Percentiles rank a stretch among this genome's conserved stretches.
Conservation (phyloP, 1,140 invertebrate genomes). For the Drosophila nasuta region DNA sequence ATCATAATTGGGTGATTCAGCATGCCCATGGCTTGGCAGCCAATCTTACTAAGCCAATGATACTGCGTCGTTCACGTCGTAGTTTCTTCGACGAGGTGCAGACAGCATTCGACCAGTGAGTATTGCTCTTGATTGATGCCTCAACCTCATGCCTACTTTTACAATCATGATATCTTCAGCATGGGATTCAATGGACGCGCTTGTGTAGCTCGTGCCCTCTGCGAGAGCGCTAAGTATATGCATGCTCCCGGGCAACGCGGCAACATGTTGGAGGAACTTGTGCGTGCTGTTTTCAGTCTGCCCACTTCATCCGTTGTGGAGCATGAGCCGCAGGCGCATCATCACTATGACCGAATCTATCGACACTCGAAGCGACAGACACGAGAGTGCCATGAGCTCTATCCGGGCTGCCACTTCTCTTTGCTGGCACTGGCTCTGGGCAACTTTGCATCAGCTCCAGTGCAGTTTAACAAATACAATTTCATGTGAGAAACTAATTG, state of each 20-base stretch:
- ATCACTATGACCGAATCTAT: constrained; percentile 73
- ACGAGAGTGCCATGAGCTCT: constrained; percentile 86
- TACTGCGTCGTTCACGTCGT: constrained; percentile 88
- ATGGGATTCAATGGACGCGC: constrained; percentile 89
- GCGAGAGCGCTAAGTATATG: constrained; percentile 89
- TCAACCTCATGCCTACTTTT: not conserved
- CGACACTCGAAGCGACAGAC: constrained; percentile 57
- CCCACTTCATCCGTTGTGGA: constrained; percentile 44
- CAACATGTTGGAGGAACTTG: constrained; percentile 90
- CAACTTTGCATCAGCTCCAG: constrained; percentile 86
- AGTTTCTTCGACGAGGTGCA: constrained; percentile 90
- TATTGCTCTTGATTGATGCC: not conserved
- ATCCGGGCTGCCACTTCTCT: constrained; percentile 88
- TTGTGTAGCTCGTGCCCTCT: constrained; percentile 89
- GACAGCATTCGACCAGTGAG: constrained; percentile 88
- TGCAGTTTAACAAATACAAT: constrained; percentile 59
- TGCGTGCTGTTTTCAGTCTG: constrained; percentile 86
- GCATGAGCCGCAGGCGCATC: constrained; percentile 63
- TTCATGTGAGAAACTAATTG: constrained; percentile 56
- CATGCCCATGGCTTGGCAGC: constrained; percentile 83
- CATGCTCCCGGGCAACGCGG: constrained; percentile 79
- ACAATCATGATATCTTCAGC: constrained; percentile 77
- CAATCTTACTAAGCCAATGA: constrained; percentile 80
- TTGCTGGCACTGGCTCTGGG: constrained; percentile 90
- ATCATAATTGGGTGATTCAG: constrained; percentile 87